Evolutionary conservation across 2,888 invertebrate species (phyloP), one percentile per base, ranked within the genome.

Genomic region (Drosophila paramelanica): DNA sequence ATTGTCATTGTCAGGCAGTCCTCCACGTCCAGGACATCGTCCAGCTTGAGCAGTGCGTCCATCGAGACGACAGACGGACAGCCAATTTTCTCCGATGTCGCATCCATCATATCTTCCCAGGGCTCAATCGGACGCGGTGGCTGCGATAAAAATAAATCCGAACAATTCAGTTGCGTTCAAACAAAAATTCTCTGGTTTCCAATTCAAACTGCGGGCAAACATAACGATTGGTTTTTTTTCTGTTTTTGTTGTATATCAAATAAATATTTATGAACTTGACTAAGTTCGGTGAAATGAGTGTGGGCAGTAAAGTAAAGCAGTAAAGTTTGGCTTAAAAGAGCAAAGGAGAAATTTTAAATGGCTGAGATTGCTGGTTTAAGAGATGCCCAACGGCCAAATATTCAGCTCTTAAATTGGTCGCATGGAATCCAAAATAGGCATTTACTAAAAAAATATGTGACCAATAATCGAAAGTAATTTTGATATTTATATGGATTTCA

Each of bases 1-100:
- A 92, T 90, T 6, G 87, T 91, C 82, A 92, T 82, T 8, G 91
- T 88, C 3, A 92, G 77, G 45, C 92, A 92, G 51, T 92, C 92
- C 70, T 92, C 92, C 20, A 91, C 79, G 39, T 92, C 92, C 10
- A 87, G 39, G 1, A 89, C 80, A 31, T 89, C 85, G 51, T 91
- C 80, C 11, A 81, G 64, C 45, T 85, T 77, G 11, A 78, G 76
- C 41, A 86, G 58, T 0, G 81, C 58, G 2, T 81, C 83, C 75
- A 91, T 87, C 7, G 91, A 88, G 4, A 89, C 87, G 6, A 92
- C 88, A 0, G 91, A 90, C 3, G 92, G 92, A 41, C 92, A 92
- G 27, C 90, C 90, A n/a, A 90, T 80, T 73, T 90, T 91, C 49
- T 90, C 91, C 1, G 84, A 80, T 0, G 89, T 89, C 10, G 90